A percentile compares a stretch with the other conserved stretches of the same genome.
Conservation (phyloP, 2,797 vertebrate genomes). For the Psittacula echo region DNA sequence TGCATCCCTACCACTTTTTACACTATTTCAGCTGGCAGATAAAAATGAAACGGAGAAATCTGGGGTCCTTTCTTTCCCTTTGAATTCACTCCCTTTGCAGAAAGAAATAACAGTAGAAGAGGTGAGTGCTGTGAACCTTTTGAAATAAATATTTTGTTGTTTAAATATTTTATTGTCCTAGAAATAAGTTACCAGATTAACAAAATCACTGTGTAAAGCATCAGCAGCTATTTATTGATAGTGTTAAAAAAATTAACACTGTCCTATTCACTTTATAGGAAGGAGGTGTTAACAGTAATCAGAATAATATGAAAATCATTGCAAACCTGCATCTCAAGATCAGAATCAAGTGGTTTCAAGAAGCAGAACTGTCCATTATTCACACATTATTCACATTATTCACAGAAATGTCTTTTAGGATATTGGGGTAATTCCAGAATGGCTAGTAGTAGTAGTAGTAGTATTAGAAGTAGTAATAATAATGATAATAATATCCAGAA, state of each 20-base stretch:
- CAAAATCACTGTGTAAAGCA: neutral
- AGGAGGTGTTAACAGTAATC: neutral
- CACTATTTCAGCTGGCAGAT: slow-evolving; percentile 9
- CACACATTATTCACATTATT: neutral
- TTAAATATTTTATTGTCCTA: neutral
- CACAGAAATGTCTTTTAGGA: neutral
- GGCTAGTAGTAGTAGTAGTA: too few species aligned
- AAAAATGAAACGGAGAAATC: neutral
- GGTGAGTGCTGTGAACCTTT: slow-evolving; percentile 26
- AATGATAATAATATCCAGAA: neutral
- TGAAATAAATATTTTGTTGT: neutral
- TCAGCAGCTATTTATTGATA: neutral
- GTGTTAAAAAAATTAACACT: neutral
- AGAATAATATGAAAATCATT: neutral
- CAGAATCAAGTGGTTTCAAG: neutral
- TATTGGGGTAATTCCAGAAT: neutral
- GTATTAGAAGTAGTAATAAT: neutral
- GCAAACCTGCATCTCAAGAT: neutral
- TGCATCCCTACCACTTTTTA: neutral
- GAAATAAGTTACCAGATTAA: neutral
- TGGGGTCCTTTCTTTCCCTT: slow-evolving; percentile 30
- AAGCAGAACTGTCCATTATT: neutral
- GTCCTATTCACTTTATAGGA: neutral
- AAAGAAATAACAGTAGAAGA: slow-evolving; percentile 52
- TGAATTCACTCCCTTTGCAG: slow-evolving; percentile 56